Percentiles rank a stretch among this genome's conserved stretches.
Evolutionary conservation across 2,888 invertebrate species (phyloP).

Genomic region (Meghimatium bilineatum): DNA sequence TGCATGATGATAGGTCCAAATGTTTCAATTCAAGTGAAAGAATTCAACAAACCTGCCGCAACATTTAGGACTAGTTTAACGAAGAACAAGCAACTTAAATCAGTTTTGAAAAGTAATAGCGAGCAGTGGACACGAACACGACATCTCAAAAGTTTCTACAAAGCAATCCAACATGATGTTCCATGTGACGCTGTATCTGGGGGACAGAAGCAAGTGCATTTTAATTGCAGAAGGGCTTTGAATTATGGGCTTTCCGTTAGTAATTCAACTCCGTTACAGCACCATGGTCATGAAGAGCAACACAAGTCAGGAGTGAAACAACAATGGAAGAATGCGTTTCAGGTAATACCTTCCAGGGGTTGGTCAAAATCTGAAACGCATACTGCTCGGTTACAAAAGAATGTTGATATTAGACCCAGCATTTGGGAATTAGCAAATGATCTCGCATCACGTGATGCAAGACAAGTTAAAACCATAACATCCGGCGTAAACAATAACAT

Average conservation of each 20-base stretch:
- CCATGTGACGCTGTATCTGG: neutral
- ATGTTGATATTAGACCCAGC: neutral
- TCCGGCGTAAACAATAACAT: too few relatives aligned
- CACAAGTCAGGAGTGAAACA: too few relatives aligned
- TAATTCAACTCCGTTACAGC: neutral
- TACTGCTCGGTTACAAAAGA: neutral
- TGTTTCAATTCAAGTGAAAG: neutral
- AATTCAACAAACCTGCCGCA: neutral
- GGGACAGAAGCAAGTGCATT: conserved; percentile 1
- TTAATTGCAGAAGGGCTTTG: conserved; percentile 4
- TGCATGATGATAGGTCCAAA: too few relatives aligned
- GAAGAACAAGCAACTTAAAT: neutral
- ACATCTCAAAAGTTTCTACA: neutral
- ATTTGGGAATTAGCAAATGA: too few relatives aligned
- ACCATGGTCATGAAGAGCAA: neutral
- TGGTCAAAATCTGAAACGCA: neutral
- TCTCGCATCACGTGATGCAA: neutral
- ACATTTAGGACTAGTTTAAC: neutral
- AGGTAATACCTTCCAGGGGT: neutral
- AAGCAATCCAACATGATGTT: neutral
- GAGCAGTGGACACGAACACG: neutral
- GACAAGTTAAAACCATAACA: neutral
- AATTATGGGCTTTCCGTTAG: conserved; percentile 9
- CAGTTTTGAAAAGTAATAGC: conserved; percentile 10
- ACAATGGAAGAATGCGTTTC: neutral